Conservation (phyloP, 2,113 vertebrate species). For the Galeopterus variegatus region DNA sequence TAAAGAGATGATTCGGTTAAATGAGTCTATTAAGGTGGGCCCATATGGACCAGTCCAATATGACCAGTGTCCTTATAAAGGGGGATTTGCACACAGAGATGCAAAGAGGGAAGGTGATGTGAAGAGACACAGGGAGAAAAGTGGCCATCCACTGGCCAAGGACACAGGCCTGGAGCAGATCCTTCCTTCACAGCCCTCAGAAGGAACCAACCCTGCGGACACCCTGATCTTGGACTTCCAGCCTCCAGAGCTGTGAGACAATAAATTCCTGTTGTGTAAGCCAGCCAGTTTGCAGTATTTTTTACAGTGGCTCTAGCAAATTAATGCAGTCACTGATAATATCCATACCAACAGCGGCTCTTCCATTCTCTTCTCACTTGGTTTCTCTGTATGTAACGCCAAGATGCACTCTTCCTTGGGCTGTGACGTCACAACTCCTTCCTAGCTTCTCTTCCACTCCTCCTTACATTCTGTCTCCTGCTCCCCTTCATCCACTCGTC, state of each 20-base stretch:
- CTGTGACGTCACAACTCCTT: neutral
- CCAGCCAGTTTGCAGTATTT: neutral
- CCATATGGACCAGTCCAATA: neutral
- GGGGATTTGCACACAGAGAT: neutral
- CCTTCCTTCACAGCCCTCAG: neutral
- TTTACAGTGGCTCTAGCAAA: no score
- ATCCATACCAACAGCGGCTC: no score
- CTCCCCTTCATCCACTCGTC: neutral
- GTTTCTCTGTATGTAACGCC: neutral
- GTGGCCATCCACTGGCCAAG: neutral
- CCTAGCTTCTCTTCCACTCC: neutral
- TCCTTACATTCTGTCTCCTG: neutral
- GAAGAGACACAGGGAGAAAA: neutral
- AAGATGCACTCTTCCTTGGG: no score
- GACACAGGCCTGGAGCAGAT: no score
- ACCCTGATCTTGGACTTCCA: neutral
- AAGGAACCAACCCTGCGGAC: neutral
- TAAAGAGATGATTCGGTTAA: neutral
- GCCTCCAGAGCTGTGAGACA: rapidly evolving
- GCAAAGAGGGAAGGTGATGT: rapidly evolving
- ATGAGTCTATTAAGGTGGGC: neutral
- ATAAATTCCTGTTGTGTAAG: no score
- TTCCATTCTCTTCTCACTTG: neutral
- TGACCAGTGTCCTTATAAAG: neutral
- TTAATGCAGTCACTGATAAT: rapidly evolving